Percentiles rank a stretch among this genome's conserved stretches.
These are phyloP conservation scores for Tachysurus fulvidraco DNA, from an alignment of 2,113 vertebrate genomes.

Conservation along the genomic window DNA sequence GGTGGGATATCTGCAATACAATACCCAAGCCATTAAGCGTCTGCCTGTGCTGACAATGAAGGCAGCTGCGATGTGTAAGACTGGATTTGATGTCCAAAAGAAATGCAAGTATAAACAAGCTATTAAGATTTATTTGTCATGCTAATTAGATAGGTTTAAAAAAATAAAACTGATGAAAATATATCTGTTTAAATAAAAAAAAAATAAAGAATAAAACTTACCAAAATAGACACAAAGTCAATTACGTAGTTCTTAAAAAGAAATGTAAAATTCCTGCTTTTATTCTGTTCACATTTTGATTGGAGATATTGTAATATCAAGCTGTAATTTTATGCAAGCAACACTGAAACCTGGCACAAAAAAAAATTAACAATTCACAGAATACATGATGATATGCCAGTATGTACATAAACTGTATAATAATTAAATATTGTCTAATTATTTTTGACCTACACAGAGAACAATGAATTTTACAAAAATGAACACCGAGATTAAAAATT, in stretches of 20 bases:
- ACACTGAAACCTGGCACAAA: no score
- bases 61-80: not conserved
- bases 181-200: not conserved
- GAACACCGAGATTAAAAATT: not conserved
- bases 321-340: no score
- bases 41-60: conserved; percentile 12
- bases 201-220: not conserved
- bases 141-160: not conserved
- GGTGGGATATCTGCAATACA: conserved; percentile 35
- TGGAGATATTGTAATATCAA: not conserved
- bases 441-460: not conserved
- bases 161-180: not conserved
- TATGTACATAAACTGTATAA: not conserved
- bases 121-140: not conserved
- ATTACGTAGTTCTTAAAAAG: not conserved
- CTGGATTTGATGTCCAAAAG: not conserved
- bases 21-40: conserved; percentile 29
- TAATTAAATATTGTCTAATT: not conserved
- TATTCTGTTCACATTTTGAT: not conserved
- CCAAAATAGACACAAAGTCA: not conserved
- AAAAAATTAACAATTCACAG: not conserved
- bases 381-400: no score
- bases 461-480: no score
- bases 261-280: not conserved
- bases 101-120: not conserved